Conservation (phyloP, 2,113 vertebrate species). For the Carassius gibelio region DNA sequence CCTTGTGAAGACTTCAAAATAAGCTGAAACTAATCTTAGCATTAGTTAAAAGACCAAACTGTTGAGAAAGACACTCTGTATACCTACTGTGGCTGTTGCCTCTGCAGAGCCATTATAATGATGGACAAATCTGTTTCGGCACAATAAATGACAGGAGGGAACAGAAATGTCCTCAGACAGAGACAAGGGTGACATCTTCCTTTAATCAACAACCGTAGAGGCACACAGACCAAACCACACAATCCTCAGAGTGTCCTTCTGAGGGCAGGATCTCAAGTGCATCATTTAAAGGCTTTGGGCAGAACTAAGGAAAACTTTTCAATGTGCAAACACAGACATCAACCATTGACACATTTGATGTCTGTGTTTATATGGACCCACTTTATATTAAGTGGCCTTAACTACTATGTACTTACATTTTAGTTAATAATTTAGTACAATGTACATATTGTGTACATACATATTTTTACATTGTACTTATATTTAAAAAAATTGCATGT, state of each 20-base stretch:
- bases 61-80: slow-evolving; percentile 14
- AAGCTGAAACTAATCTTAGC: background rate
- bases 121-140: slow-evolving; percentile 66
- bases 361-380: too few relatives aligned
- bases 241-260: background rate
- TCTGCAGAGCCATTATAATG: slow-evolving; percentile 61
- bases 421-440: too few relatives aligned
- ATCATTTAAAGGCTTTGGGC: background rate
- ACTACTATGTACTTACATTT: too few relatives aligned
- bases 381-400: too few relatives aligned
- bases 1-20: background rate
- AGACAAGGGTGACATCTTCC: slow-evolving; percentile 61
- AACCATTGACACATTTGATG: background rate
- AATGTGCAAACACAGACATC: background rate
- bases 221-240: background rate
- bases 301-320: background rate
- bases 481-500: too few relatives aligned
- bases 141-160: slow-evolving; percentile 60
- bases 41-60: slow-evolving; percentile 6
- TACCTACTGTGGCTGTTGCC: slow-evolving; percentile 26
- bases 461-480: too few relatives aligned
- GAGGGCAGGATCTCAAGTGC: background rate
- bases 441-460: too few relatives aligned
- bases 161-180: slow-evolving; percentile 58
- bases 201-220: slow-evolving; percentile 37